Percentiles rank a stretch among this genome's conserved stretches.
These are phyloP conservation scores for Sinonovacula constricta DNA, from an alignment of 1,140 invertebrate species.

Conservation along the genomic window DNA sequence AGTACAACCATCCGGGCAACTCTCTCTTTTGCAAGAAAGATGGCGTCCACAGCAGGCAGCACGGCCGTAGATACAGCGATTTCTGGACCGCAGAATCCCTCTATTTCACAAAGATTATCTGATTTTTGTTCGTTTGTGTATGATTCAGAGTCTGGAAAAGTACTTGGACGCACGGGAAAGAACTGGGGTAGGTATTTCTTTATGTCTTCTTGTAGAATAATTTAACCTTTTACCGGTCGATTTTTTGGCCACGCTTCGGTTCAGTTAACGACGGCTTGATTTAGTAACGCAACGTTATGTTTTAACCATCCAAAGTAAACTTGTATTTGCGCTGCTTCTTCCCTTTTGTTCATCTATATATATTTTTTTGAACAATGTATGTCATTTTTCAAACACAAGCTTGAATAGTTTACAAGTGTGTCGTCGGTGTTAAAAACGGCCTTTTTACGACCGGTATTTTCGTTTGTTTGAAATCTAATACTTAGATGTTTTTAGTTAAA, in stretches of 20 bases:
- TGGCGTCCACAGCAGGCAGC: slow-evolving; percentile 52
- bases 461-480: no score
- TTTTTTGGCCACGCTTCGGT: slow-evolving; percentile 36
- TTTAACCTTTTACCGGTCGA: slow-evolving; percentile 52
- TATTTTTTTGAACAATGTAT: no score
- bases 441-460: no score
- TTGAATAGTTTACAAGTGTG: no score
- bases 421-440: no score
- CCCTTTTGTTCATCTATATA: no score
- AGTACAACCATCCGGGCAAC: slow-evolving; percentile 44
- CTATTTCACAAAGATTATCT: slow-evolving; percentile 44
- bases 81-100: slow-evolving; percentile 49
- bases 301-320: no score
- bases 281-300: no score
- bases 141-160: slow-evolving; percentile 54
- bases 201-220: slow-evolving; percentile 6
- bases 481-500: no score
- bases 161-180: slow-evolving; percentile 59
- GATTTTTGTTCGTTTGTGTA: slow-evolving; percentile 58
- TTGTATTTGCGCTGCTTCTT: no score
- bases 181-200: slow-evolving; percentile 61
- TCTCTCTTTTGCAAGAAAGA: slow-evolving; percentile 47
- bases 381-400: no score
- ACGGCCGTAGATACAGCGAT: slow-evolving; percentile 49
- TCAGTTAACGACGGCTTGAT: no score